These are phyloP conservation scores for Rhagonycha lutea DNA, from an alignment of 2,888 invertebrate genomes.

Conservation along the genomic window DNA sequence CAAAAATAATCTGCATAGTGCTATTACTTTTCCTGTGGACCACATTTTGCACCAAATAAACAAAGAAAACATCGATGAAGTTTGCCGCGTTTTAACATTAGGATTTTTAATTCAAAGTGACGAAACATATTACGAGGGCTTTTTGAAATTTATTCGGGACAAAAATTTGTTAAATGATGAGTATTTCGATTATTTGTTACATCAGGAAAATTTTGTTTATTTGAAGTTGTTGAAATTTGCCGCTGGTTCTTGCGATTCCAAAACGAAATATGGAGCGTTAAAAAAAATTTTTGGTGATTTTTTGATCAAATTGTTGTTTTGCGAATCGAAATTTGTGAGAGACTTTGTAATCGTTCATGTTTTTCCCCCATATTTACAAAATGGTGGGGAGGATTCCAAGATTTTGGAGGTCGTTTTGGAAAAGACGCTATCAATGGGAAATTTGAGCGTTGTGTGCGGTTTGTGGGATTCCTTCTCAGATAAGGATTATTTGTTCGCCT, in stretches of 20 bases:
- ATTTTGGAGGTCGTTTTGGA: conserved; percentile 7
- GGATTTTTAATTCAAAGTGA: conserved; percentile 20
- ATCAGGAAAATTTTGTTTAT: background rate
- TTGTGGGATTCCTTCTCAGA: conserved; percentile 5
- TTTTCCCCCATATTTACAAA: conserved; percentile 12
- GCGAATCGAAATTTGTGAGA: background rate
- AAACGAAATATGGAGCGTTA: background rate
- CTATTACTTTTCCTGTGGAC: conserved; percentile 10
- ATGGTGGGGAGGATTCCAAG: background rate
- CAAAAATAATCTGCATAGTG: conserved; percentile 3
- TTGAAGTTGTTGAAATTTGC: conserved; percentile 11
- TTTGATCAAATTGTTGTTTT: background rate
- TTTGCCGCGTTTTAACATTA: conserved; percentile 11
- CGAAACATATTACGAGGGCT: background rate
- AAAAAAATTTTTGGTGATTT: background rate
- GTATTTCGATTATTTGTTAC: background rate
- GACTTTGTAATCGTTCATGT: conserved; percentile 12
- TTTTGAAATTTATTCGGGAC: background rate
- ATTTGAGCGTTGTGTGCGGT: conserved; percentile 7
- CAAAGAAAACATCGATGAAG: conserved; percentile 3
- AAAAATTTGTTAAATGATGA: background rate
- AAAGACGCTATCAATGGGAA: background rate
- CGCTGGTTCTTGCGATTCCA: background rate
- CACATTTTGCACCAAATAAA: conserved; percentile 9
- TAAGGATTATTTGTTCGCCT: background rate